phyloP scores from a whole-genome alignment of 2,888 invertebrate genomes.

The Phoronis australis region DNA sequence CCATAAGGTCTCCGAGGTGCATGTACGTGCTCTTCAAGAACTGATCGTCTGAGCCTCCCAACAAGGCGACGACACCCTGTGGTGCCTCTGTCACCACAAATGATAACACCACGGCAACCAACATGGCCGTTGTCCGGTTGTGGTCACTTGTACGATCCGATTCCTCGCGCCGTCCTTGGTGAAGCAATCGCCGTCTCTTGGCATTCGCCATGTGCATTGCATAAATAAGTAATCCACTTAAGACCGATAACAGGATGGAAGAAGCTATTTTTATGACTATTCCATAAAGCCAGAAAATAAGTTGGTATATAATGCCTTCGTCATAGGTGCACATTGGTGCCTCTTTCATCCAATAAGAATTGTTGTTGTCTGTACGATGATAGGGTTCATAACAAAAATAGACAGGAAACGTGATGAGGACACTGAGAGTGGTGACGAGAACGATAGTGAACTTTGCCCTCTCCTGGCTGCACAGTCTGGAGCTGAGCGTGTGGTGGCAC shows the following conservation, averaged over 20 bases:
- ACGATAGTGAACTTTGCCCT: conserved; percentile 42
- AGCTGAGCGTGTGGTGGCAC: conserved; percentile 45
- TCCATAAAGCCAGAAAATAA: conserved; percentile 87
- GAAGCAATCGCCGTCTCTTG: conserved; percentile 34
- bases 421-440: conserved; percentile 32
- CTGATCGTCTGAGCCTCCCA: conserved; percentile 57
- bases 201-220: conserved; percentile 45
- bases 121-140: conserved; percentile 77
- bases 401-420: conserved; percentile 45
- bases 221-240: conserved; percentile 49
- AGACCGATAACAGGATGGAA: conserved; percentile 74
- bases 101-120: conserved; percentile 76
- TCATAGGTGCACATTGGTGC: neutral
- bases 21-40: conserved; percentile 63
- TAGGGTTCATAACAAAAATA: conserved; percentile 32
- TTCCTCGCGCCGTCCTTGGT: conserved; percentile 37
- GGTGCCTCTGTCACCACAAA: conserved; percentile 88
- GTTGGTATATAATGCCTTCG: conserved; percentile 38
- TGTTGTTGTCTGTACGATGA: neutral
- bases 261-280: conserved; percentile 88
- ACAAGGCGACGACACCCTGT: conserved; percentile 67
- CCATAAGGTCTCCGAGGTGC: conserved; percentile 70
- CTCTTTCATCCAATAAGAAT: neutral
- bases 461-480: conserved; percentile 39
- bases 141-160: conserved; percentile 54